Percentiles rank a stretch among this genome's conserved stretches.
These are phyloP conservation scores for Vanessa cardui DNA, from an alignment of 2,888 invertebrate genomes.

Conservation along the genomic window DNA sequence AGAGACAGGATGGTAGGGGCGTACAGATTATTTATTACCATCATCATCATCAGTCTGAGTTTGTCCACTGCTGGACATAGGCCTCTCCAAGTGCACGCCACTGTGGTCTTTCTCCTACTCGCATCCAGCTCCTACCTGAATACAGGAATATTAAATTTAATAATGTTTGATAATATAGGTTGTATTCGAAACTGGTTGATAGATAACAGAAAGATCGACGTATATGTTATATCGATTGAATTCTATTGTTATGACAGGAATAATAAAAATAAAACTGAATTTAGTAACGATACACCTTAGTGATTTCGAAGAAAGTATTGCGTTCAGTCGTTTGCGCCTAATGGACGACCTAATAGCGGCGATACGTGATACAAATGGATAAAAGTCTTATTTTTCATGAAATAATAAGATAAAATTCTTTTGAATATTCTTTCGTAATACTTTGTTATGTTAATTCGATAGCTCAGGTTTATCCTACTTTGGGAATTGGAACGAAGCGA, in stretches of 20 bases:
- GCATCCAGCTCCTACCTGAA: no score
- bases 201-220: no score
- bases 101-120: no score
- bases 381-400: slow-evolving; percentile 10
- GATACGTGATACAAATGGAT: slow-evolving; percentile 16
- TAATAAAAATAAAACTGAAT: not conserved
- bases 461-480: slow-evolving; percentile 1
- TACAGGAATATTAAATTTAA: no score
- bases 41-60: no score
- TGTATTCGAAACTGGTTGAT: no score
- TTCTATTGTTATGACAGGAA: not conserved
- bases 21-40: no score
- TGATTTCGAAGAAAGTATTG: slow-evolving; percentile 5
- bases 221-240: not conserved
- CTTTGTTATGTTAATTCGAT: slow-evolving; percentile 2
- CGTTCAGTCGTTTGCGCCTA: slow-evolving; percentile 12
- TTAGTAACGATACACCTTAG: slow-evolving; percentile 12
- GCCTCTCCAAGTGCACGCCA: no score
- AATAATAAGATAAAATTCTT: slow-evolving; percentile 4
- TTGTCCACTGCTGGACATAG: no score
- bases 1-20: no score
- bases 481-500: not conserved
- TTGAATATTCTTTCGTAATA: not conserved
- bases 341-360: slow-evolving; percentile 14
- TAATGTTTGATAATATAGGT: no score